Percentiles rank a stretch among this genome's conserved stretches.
Conservation (phyloP, 2,797 vertebrate genomes). For the Gorsachius magnificus region DNA sequence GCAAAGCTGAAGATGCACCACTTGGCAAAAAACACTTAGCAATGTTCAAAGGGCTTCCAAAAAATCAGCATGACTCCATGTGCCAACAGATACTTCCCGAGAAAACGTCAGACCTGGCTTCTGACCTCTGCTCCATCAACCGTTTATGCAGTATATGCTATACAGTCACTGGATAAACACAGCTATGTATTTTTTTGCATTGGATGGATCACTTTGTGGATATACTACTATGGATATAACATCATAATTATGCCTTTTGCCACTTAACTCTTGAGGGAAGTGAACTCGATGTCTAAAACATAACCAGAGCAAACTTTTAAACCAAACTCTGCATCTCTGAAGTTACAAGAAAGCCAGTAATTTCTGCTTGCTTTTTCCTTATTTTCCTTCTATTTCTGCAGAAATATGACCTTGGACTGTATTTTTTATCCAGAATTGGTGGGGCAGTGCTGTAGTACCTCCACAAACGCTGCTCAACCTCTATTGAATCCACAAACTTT, state of each 20-base stretch:
- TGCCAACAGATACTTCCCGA: neutral
- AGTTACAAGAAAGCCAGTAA: neutral
- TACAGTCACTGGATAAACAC: neutral
- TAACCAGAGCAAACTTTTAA: neutral
- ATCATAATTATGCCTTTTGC: neutral
- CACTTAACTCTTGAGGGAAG: neutral
- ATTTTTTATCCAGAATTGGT: neutral
- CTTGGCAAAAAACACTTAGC: neutral
- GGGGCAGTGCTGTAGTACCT: neutral
- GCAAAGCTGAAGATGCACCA: neutral
- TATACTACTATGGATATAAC: neutral
- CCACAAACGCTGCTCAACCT: neutral
- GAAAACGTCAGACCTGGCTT: neutral
- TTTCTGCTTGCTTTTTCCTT: neutral
- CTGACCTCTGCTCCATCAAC: neutral
- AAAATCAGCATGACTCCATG: neutral
- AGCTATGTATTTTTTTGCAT: neutral
- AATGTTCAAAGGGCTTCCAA: neutral
- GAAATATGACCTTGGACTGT: neutral
- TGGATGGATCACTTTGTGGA: neutral
- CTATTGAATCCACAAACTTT: neutral
- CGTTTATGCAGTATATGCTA: neutral
- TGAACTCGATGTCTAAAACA: neutral
- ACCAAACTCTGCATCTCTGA: neutral
- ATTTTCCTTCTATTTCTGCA: neutral